Evolutionary conservation across 2,888 invertebrate species (phyloP), one percentile per base, ranked within the genome.

Genomic region (Synanthedon formicaeformis): DNA sequence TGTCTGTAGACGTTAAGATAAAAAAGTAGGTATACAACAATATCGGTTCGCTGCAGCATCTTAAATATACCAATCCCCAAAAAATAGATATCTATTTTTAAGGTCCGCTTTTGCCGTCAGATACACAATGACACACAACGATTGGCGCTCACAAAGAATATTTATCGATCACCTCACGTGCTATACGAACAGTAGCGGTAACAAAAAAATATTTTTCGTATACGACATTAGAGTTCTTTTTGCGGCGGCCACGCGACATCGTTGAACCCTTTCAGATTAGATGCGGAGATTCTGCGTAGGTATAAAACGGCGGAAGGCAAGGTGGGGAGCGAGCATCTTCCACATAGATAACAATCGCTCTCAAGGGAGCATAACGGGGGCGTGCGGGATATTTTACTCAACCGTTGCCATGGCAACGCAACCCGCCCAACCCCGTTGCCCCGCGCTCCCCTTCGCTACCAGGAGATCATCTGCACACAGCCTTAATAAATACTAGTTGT

Each of bases 251-350:
- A 16, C 18, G 64, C 75, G 66, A 61, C 59, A 56, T 57, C 67
- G 67, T 77, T 76, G 66, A 84, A 83, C 82, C 85, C 83, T 83
- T 86, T 82, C 72, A 78, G 80, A 76, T 78, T 76, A 81, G 69
- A 66, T 65, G 60, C 60, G 65, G 65, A 68, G 71, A 78, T 75
- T 71, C 71, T 73, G 75, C 60, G 65, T 74, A 72, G 75, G 74
- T 74, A 73, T 63, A 63, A 49, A 73, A 73, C 75, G 72, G 73
- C 67, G 64, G 73, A 75, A 78, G 71, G 71, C 71, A 77, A 78
- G 79, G 80, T 78, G 63, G 76, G 84, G 75, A 73, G 68, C 65
- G 70, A 71, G 73, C 71, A 77, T 81, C 84, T 83, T 77, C 71
- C 71, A 69, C 71, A 55, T 62, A 68, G 85, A 87, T 87, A 79